These are phyloP conservation scores for Girardinus metallicus DNA, from an alignment of 2,797 vertebrate species.

Conservation along the genomic window DNA sequence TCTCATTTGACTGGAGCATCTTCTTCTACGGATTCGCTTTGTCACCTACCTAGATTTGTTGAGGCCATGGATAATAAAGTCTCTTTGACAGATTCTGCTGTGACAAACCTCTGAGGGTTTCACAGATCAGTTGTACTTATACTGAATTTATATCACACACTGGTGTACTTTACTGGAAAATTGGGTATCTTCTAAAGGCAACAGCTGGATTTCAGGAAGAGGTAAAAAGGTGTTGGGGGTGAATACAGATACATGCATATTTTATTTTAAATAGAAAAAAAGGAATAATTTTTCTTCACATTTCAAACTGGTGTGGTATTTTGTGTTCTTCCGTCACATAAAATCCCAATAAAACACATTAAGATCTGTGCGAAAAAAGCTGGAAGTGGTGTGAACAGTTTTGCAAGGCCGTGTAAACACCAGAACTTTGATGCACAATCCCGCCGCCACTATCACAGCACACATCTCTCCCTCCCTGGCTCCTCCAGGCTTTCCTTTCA, in stretches of 20 bases:
- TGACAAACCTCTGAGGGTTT: neutral
- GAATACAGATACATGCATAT: neutral
- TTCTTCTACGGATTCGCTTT: neutral
- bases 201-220: neutral
- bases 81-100: neutral
- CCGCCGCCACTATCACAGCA: conserved; percentile 35
- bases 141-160: neutral
- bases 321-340: neutral
- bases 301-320: neutral
- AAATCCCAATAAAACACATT: neutral
- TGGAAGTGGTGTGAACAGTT: neutral
- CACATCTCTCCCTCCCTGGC: conserved; percentile 50
- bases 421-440: conserved; percentile 28
- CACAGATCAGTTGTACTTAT: neutral
- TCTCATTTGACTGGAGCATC: neutral
- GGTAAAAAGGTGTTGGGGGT: neutral
- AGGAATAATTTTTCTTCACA: neutral
- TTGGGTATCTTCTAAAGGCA: neutral
- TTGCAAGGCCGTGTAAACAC: conserved; percentile 10
- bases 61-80: neutral
- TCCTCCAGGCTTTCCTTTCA: conserved; percentile 92
- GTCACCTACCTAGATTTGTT: neutral
- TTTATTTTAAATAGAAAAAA: neutral
- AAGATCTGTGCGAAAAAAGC: neutral
- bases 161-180: neutral